Evolutionary conservation across 1,140 invertebrate species (phyloP).

Genomic region (Microplitis demolitor): DNA sequence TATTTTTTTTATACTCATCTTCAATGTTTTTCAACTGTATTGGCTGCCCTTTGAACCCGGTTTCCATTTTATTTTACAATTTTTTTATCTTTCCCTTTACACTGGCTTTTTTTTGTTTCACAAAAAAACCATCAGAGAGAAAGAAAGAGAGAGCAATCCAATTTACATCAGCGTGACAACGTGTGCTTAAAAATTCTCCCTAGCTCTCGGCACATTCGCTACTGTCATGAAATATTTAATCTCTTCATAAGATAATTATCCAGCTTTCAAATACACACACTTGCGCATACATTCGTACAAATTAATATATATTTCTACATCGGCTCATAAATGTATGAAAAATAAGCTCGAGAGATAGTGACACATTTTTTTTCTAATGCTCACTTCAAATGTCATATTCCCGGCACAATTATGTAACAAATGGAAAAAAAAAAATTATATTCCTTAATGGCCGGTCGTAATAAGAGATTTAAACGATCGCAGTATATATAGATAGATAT

Average conservation of each 20-base stretch:
- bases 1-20: conserved; percentile 29
- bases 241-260: background rate
- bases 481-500: background rate
- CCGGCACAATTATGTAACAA: too few relatives aligned
- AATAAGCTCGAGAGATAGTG: too few relatives aligned
- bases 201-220: background rate
- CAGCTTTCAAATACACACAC: background rate
- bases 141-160: background rate
- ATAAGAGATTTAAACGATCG: too few relatives aligned
- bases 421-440: too few relatives aligned
- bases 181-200: background rate
- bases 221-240: conserved; percentile 21
- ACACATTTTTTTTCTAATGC: too few relatives aligned
- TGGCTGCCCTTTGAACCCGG: background rate
- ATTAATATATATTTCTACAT: background rate
- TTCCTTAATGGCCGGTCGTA: too few relatives aligned
- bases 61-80: conserved; percentile 9
- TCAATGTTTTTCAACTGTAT: conserved; percentile 13
- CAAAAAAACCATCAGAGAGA: background rate
- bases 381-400: too few relatives aligned
- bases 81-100: conserved; percentile 12
- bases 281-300: background rate
- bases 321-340: background rate
- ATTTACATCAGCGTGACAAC: conserved; percentile 4
- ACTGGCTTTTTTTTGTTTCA: background rate